A percentile compares a stretch with the other conserved stretches of the same genome.
Conservation (phyloP, 2,888 invertebrate genomes). For the Drosophila buzzatii region DNA sequence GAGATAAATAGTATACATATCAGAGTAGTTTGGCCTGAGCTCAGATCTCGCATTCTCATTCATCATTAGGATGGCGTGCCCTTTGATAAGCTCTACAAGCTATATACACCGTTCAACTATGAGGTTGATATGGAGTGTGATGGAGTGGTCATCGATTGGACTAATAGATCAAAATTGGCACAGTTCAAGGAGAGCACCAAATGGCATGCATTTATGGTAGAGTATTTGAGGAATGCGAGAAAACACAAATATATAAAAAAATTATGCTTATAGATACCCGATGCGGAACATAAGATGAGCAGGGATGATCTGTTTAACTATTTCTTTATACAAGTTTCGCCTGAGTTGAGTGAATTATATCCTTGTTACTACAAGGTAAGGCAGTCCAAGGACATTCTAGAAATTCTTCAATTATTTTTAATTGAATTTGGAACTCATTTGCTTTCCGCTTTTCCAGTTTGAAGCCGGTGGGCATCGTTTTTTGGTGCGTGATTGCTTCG, state of each 20-base stretch:
- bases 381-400: rapidly evolving
- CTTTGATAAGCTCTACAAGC: constrained; percentile 74
- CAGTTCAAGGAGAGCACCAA: constrained; percentile 72
- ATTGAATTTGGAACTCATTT: too few relatives aligned
- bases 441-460: constrained; percentile 55
- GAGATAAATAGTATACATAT: background rate
- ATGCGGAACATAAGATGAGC: constrained; percentile 51
- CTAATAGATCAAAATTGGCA: constrained; percentile 54
- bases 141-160: constrained; percentile 67
- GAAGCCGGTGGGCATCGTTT: constrained; percentile 77
- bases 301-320: constrained; percentile 77
- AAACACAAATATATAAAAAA: background rate
- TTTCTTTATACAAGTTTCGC: constrained; percentile 74
- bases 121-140: constrained; percentile 68
- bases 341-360: constrained; percentile 73
- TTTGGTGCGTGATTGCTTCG: constrained; percentile 79
- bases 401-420: background rate
- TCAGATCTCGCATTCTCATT: too few relatives aligned
- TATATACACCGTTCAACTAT: constrained; percentile 71
- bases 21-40: too few relatives aligned
- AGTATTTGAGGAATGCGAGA: background rate
- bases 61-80: constrained; percentile 67
- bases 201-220: constrained; percentile 82
- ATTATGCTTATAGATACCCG: constrained; percentile 70
- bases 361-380: constrained; percentile 83